Conservation (phyloP, 2,797 vertebrate genomes). For the Alca torda region DNA sequence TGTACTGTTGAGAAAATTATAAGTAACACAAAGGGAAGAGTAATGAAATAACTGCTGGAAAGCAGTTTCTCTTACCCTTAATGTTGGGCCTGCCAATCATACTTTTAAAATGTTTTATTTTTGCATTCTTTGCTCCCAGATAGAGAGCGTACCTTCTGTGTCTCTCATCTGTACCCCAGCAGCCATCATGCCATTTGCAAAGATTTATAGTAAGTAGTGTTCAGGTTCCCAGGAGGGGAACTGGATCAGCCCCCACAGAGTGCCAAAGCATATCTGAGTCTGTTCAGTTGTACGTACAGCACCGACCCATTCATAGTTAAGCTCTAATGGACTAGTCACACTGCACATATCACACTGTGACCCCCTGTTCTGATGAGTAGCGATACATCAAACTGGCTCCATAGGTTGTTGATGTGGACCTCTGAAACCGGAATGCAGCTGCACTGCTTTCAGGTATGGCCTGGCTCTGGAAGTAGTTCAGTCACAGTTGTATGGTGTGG, state of each 20-base stretch:
- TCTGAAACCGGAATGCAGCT: neutral
- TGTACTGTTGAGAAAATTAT: neutral
- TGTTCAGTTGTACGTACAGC: fast-evolving
- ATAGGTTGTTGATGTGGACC: neutral
- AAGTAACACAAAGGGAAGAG: neutral
- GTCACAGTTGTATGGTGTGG: neutral
- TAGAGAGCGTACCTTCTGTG: neutral
- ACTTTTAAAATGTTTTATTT: neutral
- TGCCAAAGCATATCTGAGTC: neutral
- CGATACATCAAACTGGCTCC: neutral
- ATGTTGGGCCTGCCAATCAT: neutral
- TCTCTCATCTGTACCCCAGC: neutral
- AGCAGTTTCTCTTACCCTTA: neutral
- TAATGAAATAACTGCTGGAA: neutral
- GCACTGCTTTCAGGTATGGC: neutral
- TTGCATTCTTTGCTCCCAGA: neutral
- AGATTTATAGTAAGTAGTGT: neutral
- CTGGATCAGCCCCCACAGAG: neutral
- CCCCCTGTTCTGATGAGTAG: neutral
- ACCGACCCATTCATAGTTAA: fast-evolving
- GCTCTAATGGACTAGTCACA: too few relatives aligned
- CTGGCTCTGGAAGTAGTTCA: neutral
- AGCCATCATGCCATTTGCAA: neutral
- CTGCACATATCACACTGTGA: neutral
- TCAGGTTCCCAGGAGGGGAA: neutral